Base-by-base conservation (phyloP, 2,797 vertebrate genomes). In the Sebastes flavidus region DNA sequence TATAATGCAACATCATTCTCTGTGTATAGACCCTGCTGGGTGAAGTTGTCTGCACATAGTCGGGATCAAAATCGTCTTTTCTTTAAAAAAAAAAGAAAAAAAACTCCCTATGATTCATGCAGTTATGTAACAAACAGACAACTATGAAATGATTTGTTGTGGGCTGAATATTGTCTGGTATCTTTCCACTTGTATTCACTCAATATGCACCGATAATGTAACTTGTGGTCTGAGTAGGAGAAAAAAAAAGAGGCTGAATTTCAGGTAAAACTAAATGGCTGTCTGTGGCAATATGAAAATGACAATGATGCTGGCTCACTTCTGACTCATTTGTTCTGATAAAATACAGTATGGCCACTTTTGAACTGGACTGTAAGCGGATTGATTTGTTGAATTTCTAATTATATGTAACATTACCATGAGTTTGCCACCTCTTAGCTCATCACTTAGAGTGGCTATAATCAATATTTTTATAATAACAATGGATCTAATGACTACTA, bases 101-200 rank as follows among this genome's bases (percentile, higher is more conserved):
- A 54, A 69, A 80, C 65, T 82, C 30, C 67, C 87, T 72, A 80
- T 95, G 92, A 95, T 91, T 94, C 91, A 93, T 74, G 42, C 81
- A 78, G 92, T 94, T 95, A 94, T 80, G 86, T 93, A 94, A 93
- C 90, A 89, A 88, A 77, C 86, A 93, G 92, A 93, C 91, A 92
- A 91, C 90, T 90, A 88, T 88, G 85, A 91, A 93, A 91, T 92
- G 65, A 93, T 92, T 90, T 92, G 92, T 91, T 88, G 91, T 93
- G 88, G 93, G 92, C 85, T 91, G 93, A 91, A 89, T 90, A 90
- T 90, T 90, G 92, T 95, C 92, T 93, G 89, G 88, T 92, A 90
- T 89, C 87, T 93, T 90, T 92, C 86, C 91, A 91, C 83, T 90
- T 91, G 78, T 80, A 77, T 91, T 94, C 87, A 75, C 88, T 91